These are phyloP conservation scores for Agrochola litura DNA, from an alignment of 2,888 invertebrate genomes.

Conservation along the genomic window DNA sequence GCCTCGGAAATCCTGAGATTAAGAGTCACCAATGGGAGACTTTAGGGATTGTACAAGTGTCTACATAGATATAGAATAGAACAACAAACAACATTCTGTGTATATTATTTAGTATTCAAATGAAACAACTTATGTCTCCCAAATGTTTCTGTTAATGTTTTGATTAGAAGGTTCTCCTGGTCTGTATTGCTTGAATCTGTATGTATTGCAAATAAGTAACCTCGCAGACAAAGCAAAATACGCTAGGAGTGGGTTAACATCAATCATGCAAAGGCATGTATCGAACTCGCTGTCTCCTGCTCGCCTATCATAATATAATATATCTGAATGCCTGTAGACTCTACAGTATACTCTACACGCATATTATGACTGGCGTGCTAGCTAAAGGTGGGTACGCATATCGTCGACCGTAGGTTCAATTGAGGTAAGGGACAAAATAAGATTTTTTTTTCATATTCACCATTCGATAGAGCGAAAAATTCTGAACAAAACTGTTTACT, in stretches of 20 bases:
- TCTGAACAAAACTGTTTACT: too few relatives aligned
- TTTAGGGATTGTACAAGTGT: conserved; percentile 9
- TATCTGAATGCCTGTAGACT: not conserved
- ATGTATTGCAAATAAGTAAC: not conserved
- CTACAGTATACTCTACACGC: not conserved
- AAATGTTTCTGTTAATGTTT: conserved; percentile 11
- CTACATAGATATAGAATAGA: conserved; percentile 4
- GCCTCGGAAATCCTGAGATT: conserved; percentile 37
- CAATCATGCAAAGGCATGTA: not conserved
- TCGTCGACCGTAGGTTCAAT: too few relatives aligned
- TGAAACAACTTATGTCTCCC: not conserved
- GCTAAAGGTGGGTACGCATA: not conserved
- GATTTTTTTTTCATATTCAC: too few relatives aligned
- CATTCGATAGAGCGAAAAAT: too few relatives aligned
- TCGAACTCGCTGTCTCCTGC: not conserved
- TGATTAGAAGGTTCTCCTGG: not conserved
- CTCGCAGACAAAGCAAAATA: not conserved
- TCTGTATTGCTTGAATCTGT: too few relatives aligned
- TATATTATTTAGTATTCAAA: conserved; percentile 23
- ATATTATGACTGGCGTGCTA: not conserved
- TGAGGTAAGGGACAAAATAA: too few relatives aligned
- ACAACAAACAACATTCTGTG: conserved; percentile 5
- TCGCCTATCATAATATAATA: not conserved
- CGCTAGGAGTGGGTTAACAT: not conserved
- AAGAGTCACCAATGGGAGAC: conserved; percentile 24